Conservation (phyloP, 2,797 vertebrate genomes). For the Loriculus beryllinus region DNA sequence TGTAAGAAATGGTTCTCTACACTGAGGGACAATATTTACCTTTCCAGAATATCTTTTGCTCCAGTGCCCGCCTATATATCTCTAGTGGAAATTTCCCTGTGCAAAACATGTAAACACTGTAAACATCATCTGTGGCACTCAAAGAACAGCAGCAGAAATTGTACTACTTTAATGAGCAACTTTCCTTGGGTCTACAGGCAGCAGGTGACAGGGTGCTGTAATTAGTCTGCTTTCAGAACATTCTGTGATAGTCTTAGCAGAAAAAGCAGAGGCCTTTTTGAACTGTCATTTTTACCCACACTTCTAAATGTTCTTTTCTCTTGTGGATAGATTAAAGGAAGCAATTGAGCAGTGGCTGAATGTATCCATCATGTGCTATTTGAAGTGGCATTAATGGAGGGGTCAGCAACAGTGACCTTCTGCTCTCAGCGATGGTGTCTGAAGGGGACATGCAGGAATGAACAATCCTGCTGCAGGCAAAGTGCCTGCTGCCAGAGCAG, state of each 20-base stretch:
- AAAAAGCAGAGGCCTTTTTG: not conserved
- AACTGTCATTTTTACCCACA: not conserved
- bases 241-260: not conserved
- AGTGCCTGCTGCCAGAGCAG: not conserved
- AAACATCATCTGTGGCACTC: not conserved
- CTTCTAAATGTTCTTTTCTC: not conserved
- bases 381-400: not conserved
- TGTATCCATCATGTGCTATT: not conserved
- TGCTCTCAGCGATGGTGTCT: not conserved
- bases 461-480: not conserved
- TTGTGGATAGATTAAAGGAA: not conserved
- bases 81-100: not conserved
- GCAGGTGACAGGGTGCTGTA: not conserved
- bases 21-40: not conserved
- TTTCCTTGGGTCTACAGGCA: conserved; percentile 3
- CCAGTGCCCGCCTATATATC: not conserved
- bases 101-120: not conserved
- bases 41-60: not conserved
- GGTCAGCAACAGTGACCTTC: not conserved
- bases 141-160: not conserved
- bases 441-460: not conserved
- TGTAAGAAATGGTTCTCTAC: not conserved
- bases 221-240: conserved; percentile 34
- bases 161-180: conserved; percentile 7
- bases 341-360: not conserved